Evolutionary conservation across 2,113 vertebrate species (phyloP), one percentile per base, ranked within the genome.

Genomic region (Corvus cornix): DNA sequence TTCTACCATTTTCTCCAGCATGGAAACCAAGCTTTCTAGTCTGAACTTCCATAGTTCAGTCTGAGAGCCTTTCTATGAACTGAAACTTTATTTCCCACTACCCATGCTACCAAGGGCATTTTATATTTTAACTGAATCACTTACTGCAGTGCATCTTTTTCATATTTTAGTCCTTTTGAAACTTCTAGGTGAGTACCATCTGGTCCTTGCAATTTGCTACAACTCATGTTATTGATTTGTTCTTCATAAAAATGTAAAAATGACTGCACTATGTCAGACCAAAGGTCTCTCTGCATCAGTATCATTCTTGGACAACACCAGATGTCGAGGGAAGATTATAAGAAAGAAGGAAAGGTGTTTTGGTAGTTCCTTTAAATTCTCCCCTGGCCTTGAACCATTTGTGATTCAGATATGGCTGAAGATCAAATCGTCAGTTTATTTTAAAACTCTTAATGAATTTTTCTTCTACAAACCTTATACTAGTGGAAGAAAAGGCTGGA

Each of bases 171-270:
- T 79, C 70, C 49, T 70, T 96, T 94, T 93, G 92, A 95, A 94
- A 93, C 53, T 93, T 62, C 62, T 87, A 87, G 69, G 84, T 91
- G 92, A 91, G 74, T 78, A 93, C 90, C 90, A 95, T 96, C 84
- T 96, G 93, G 90, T 91, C 53, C 74, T 87, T 91, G 70, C 77
- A 93, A 72, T 87, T 95, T 96, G 77, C 89, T 87, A 35, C 66
- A 91, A 48, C 82, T 91, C 81, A 49, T 96, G 90, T 87, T 95
- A 93, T 75, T 94, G 92, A 85, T 96, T 96, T 97, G 70, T 91
- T 97, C 78, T 94, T 95, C 90, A 93, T 91, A 93, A 87, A 94
- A 96, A 81, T 55, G 56, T 84, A 89, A 67, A 77, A 81, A 78
- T 55, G 90, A 72, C 49, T 91, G 56, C n/a, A 68, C 44, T 82